Conservation (phyloP, 2,113 vertebrate genomes). For the Hippoglossus stenolepis region DNA sequence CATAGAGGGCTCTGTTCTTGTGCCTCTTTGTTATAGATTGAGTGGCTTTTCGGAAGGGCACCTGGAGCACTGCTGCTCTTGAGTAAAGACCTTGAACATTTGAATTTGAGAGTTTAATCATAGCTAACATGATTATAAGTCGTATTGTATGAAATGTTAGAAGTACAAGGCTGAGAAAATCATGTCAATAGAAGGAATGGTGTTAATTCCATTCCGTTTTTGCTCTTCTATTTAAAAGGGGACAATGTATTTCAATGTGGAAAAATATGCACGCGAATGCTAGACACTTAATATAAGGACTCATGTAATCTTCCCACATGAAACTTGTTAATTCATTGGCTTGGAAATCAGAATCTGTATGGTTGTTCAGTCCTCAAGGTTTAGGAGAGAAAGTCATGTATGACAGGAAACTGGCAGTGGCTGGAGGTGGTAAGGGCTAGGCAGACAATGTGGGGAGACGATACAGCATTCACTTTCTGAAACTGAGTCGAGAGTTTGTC, state of each 20-base stretch:
- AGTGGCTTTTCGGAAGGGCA: constrained; percentile 5
- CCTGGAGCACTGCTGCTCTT: not conserved
- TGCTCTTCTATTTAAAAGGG: not conserved
- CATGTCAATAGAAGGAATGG: not conserved
- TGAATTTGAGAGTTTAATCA: constrained; percentile 5
- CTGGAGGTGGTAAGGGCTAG: not conserved
- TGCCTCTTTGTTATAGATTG: constrained; percentile 14
- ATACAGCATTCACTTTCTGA: constrained; percentile 15
- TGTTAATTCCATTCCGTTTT: not conserved
- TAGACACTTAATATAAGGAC: not conserved
- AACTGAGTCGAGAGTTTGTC: not conserved
- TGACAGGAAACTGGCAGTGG: not conserved
- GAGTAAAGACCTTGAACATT: constrained; percentile 25
- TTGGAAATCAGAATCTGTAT: not conserved
- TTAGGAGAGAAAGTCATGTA: not conserved
- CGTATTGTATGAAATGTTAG: not conserved
- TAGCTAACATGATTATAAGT: not conserved
- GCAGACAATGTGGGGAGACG: constrained; percentile 7
- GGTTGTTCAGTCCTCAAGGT: not conserved
- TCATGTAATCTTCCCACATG: not conserved
- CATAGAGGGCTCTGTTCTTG: constrained; percentile 1
- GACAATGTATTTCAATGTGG: not conserved
- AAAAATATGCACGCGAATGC: not conserved
- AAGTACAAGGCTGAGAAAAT: not conserved
- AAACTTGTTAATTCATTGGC: not conserved